These are phyloP conservation scores for Sebastes hopkinsi DNA, from an alignment of 2,797 vertebrate species.

Conservation along the genomic window DNA sequence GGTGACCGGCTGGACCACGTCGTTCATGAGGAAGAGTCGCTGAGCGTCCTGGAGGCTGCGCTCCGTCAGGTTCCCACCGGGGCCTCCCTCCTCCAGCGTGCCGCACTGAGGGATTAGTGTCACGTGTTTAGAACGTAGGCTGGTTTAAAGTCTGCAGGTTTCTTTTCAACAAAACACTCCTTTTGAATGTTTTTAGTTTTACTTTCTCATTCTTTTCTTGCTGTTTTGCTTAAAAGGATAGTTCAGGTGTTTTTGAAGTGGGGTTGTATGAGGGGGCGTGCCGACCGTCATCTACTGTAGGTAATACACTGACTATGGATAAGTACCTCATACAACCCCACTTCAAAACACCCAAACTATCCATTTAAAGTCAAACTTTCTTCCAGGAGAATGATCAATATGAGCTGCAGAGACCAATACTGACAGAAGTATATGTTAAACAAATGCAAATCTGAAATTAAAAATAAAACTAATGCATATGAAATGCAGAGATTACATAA, in stretches of 20 bases:
- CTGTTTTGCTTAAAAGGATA: neutral
- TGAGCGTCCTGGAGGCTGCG: slow-evolving; percentile 96
- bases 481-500: neutral
- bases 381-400: neutral
- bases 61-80: slow-evolving; percentile 90
- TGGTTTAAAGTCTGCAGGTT: neutral
- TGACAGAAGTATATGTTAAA: neutral
- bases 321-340: no score
- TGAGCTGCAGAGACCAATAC: neutral
- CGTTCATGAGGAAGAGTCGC: slow-evolving; percentile 94
- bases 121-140: no score
- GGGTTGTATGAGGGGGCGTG: no score
- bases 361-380: neutral
- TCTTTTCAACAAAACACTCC: neutral
- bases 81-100: slow-evolving; percentile 89
- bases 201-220: neutral
- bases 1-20: slow-evolving; percentile 90
- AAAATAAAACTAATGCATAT: neutral
- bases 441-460: neutral
- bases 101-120: slow-evolving; percentile 82
- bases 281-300: no score
- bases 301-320: no score
- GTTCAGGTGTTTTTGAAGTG: rapidly evolving
- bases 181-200: neutral
- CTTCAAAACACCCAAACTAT: no score